A percentile compares a stretch with the other conserved stretches of the same genome.
Evolutionary conservation across 2,888 invertebrate genomes (phyloP).

Genomic region (Cataglyphis rosenhaueri): DNA sequence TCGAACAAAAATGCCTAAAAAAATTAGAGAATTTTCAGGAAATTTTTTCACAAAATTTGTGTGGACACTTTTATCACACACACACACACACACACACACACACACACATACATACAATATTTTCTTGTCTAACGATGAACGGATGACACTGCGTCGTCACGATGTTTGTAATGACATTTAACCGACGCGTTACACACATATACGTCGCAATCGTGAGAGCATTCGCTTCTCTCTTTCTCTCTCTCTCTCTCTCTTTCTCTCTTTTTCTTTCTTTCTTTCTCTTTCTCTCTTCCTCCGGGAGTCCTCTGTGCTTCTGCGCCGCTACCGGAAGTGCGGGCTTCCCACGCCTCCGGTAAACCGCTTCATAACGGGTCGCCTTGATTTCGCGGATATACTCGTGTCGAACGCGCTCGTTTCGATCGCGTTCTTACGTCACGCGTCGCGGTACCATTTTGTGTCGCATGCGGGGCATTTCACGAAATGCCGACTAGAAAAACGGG

Average conservation of each 20-base stretch:
- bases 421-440: slow-evolving; percentile 67
- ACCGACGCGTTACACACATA: slow-evolving; percentile 63
- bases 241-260: too few relatives aligned
- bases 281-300: not conserved
- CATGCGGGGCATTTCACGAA: slow-evolving; percentile 67
- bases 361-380: slow-evolving; percentile 82
- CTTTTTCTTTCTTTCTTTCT: too few relatives aligned
- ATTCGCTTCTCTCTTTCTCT: slow-evolving; percentile 72
- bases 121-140: not conserved
- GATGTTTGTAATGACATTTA: slow-evolving; percentile 60
- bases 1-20: too few relatives aligned
- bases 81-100: too few relatives aligned
- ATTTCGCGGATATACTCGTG: slow-evolving; percentile 63
- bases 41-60: too few relatives aligned
- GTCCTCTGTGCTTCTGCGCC: slow-evolving; percentile 45
- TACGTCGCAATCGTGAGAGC: slow-evolving; percentile 81
- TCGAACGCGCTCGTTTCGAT: slow-evolving; percentile 48
- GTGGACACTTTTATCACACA: too few relatives aligned
- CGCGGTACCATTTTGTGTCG: slow-evolving; percentile 62
- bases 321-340: slow-evolving; percentile 81
- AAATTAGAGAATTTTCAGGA: too few relatives aligned
- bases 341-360: slow-evolving; percentile 82
- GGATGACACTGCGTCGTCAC: slow-evolving; percentile 41
- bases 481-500: slow-evolving; percentile 70
- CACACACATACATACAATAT: not conserved